Conservation (phyloP, 2,888 invertebrate species). For the Euzophera pinguis region DNA sequence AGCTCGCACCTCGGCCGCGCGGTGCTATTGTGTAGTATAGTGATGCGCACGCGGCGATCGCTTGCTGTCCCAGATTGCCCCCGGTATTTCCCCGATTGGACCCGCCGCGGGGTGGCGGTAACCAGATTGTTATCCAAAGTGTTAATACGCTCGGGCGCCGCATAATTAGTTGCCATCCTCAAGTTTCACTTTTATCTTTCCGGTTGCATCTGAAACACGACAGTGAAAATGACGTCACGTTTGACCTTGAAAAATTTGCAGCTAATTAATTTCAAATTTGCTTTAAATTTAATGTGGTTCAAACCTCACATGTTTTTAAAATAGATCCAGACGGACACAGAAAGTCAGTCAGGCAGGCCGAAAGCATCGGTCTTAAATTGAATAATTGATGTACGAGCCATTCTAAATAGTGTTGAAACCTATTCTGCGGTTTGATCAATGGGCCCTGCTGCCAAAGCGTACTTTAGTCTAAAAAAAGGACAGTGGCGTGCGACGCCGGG, state of each 20-base stretch:
- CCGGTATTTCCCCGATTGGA: background rate
- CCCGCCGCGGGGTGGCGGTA: background rate
- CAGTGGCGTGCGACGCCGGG: background rate
- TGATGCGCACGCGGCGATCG: slow-evolving; percentile 26
- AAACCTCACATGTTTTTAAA: background rate
- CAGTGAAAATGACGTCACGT: no score
- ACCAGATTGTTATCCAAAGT: background rate
- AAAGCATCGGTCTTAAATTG: background rate
- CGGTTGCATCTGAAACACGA: no score
- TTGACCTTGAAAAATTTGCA: no score
- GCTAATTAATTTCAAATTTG: no score
- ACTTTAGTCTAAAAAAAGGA: background rate
- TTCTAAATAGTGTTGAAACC: background rate
- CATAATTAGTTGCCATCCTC: background rate
- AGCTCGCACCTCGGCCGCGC: slow-evolving; percentile 40
- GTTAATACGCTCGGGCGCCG: background rate
- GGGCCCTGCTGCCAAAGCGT: background rate
- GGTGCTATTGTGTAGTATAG: slow-evolving; percentile 42
- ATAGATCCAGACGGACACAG: background rate
- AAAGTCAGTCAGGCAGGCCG: background rate
- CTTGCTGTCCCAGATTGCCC: background rate
- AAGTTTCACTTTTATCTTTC: background rate
- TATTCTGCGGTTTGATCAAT: background rate
- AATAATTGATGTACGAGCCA: background rate
- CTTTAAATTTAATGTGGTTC: no score